A percentile compares a stretch with the other conserved stretches of the same genome.
These are phyloP conservation scores for Vicugna pacos DNA, from an alignment of 2,113 vertebrate species.

Conservation along the genomic window DNA sequence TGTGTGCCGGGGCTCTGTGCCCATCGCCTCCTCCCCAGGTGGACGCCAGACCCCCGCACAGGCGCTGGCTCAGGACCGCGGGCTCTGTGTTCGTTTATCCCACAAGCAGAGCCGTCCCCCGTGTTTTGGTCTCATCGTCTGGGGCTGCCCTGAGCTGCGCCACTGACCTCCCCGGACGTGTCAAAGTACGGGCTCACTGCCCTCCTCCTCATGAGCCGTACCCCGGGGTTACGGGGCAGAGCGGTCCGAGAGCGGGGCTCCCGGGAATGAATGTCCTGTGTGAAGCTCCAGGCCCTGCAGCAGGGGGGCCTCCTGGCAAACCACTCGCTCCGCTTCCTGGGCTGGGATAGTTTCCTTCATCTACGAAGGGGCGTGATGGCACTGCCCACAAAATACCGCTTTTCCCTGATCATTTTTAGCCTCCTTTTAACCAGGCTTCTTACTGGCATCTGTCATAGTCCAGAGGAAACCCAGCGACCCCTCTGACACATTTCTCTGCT, in stretches of 20 bases:
- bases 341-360: neutral
- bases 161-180: neutral
- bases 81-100: neutral
- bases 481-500: neutral
- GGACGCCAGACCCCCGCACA: neutral
- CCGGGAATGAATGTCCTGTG: neutral
- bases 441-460: neutral
- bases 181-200: too few species aligned
- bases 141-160: neutral
- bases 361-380: neutral
- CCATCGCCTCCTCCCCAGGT: too few species aligned
- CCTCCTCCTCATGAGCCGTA: rapidly evolving
- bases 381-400: neutral
- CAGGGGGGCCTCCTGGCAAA: neutral
- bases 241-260: neutral
- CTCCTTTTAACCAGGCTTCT: neutral
- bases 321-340: neutral
- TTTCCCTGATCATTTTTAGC: neutral
- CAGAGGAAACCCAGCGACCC: neutral
- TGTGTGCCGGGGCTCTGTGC: too few species aligned
- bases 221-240: neutral
- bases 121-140: neutral
- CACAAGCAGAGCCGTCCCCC: neutral
- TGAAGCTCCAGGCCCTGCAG: neutral
- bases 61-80: neutral